Base-by-base conservation (phyloP, 2,888 invertebrate genomes). In the Venusia cambrica region DNA sequence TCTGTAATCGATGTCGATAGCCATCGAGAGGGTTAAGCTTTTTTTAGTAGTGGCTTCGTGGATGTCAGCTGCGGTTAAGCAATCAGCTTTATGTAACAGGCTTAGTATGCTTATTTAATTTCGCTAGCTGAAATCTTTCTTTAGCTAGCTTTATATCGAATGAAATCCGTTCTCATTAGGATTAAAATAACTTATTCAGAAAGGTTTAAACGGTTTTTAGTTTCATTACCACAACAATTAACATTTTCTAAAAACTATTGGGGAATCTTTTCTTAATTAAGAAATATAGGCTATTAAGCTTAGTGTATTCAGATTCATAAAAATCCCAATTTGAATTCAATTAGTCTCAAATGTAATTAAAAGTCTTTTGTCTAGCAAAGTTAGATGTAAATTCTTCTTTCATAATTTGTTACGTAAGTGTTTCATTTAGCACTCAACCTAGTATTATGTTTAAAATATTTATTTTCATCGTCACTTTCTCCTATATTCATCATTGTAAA, bases 1-100 rank as follows among this genome's bases (percentile, higher is more conserved):
- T 64, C 62, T 51, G 64, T 65, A 67, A 68, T 68, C 65, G 67
- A 67, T 62, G 71, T 69, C 69, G 67, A 73, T 74, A 54, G 51
- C 31, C 45, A 35, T 13, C 33, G 29, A 45, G 43, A 48, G 56
- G 40, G 45, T 48, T 45, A 42, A 38, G 26, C 35, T 45, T 51
- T 51, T 57, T 57, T 51, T 42, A 36, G 40, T 38, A 38, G 28
- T 37, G 26, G 34, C 37, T 39, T 34, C 38, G 27, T 26, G 33
- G 37, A 17, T 37, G 6, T 7, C 26, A 12, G 39, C 42, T 33
- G 37, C 31, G 32, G 33, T 24, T 35, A 33, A 46, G 45, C 48
- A 51, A 57, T 60, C 54, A 51, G 38, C 41, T 54, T 56, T 54
- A 46, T 28, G 15, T n/a, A 45, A 39, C 20, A 5, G n/a, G 15